Evolutionary conservation across 2,113 vertebrate species (phyloP).

Genomic region (Coregonus clupeaformis): DNA sequence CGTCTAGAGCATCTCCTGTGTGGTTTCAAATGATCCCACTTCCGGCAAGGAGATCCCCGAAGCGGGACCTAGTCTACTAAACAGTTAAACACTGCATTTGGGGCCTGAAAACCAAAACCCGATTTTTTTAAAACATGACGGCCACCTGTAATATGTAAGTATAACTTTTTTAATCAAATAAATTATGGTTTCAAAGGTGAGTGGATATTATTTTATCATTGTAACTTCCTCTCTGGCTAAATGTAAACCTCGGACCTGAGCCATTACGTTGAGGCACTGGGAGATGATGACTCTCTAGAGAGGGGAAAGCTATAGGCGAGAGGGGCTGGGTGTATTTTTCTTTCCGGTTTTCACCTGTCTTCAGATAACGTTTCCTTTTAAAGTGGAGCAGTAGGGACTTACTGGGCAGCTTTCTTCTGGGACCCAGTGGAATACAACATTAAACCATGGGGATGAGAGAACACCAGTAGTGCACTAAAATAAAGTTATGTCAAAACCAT

Average conservation of each 20-base stretch:
- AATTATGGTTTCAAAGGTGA: conserved; percentile 48
- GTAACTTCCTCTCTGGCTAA: conserved; percentile 62
- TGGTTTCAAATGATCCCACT: conserved; percentile 31
- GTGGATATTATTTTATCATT: conserved; percentile 57
- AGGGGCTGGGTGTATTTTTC: conserved; percentile 70
- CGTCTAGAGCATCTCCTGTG: conserved; percentile 41
- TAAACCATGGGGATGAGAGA: conserved; percentile 90
- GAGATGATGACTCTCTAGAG: conserved; percentile 53
- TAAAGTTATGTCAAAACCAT: conserved; percentile 99
- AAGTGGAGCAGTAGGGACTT: conserved; percentile 86
- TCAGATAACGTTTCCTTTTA: conserved; percentile 89
- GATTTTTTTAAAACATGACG: conserved; percentile 41
- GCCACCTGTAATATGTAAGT: conserved; percentile 22
- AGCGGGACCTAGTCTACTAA: conserved; percentile 27
- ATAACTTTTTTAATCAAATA: conserved; percentile 51
- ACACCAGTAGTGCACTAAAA: conserved; percentile 87
- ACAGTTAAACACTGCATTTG: conserved; percentile 42
- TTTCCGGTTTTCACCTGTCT: conserved; percentile 91
- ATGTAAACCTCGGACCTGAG: conserved; percentile 62
- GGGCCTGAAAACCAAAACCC: conserved; percentile 45
- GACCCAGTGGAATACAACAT: conserved; percentile 85
- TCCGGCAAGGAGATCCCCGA: conserved; percentile 8
- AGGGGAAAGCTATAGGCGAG: conserved; percentile 37
- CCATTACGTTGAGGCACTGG: conserved; percentile 53
- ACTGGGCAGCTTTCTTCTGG: conserved; percentile 86